Percentiles rank a stretch among this genome's conserved stretches.
Conservation (phyloP, 2,113 vertebrate genomes). For the Oryctolagus cuniculus region mOryCun1.1 NC_091443.1:90927501-90928000, state of each 20-base stretch:
- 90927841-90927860: neutral
- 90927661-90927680: constrained; percentile 45
- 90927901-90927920: constrained; percentile 24
- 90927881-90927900: neutral
- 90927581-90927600: neutral
- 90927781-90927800: constrained; percentile 11
- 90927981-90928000: constrained; percentile 78
- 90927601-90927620: neutral
- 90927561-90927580: constrained; percentile 41
- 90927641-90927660: neutral
- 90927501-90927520: neutral
- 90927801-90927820: neutral
- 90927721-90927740: neutral
- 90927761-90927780: neutral
- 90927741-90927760: constrained; percentile 47
- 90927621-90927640: constrained; percentile 11
- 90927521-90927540: constrained; percentile 35
- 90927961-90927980: neutral
- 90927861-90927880: neutral
- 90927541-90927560: neutral
- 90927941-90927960: constrained; percentile 31
- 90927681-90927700: neutral
- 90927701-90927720: constrained; percentile 41
- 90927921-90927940: neutral
- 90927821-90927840: neutral